Conservation (phyloP, 2,797 vertebrate species). For the Ptychadena robeensis region DNA sequence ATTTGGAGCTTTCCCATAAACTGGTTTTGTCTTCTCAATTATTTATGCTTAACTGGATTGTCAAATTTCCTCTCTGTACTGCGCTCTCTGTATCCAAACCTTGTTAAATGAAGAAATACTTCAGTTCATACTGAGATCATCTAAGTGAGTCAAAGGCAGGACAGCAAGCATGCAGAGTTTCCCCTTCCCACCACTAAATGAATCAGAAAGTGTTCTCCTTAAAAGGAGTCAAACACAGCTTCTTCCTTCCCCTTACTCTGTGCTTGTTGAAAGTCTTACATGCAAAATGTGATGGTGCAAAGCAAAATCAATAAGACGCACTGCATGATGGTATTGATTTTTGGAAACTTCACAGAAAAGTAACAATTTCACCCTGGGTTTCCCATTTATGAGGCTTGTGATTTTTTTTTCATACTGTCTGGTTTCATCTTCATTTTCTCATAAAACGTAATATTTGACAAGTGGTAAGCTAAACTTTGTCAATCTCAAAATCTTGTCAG, state of each 20-base stretch:
- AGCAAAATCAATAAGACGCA: constrained; percentile 50
- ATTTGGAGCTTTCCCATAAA: too few relatives aligned
- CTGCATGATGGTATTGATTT: constrained; percentile 53
- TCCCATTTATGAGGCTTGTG: constrained; percentile 6
- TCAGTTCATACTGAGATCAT: constrained; percentile 29
- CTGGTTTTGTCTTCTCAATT: too few relatives aligned
- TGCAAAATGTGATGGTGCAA: constrained; percentile 46
- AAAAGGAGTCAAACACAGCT: constrained; percentile 23
- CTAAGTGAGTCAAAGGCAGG: background rate
- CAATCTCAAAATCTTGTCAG: background rate
- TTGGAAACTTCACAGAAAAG: constrained; percentile 35
- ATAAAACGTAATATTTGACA: background rate
- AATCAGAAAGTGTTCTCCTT: constrained; percentile 22
- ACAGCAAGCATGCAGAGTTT: background rate
- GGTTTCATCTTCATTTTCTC: constrained; percentile 8
- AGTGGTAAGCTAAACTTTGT: background rate
- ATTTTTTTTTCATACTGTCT: background rate
- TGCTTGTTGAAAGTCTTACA: constrained; percentile 19
- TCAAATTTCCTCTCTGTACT: background rate
- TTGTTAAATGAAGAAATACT: background rate
- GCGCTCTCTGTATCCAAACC: background rate
- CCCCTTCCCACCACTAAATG: constrained; percentile 28
- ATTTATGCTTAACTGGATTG: background rate
- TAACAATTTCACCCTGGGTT: constrained; percentile 47
- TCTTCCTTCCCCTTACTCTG: constrained; percentile 12